Conservation (phyloP, 2,797 vertebrate genomes). For the Moxostoma hubbsi region DNA sequence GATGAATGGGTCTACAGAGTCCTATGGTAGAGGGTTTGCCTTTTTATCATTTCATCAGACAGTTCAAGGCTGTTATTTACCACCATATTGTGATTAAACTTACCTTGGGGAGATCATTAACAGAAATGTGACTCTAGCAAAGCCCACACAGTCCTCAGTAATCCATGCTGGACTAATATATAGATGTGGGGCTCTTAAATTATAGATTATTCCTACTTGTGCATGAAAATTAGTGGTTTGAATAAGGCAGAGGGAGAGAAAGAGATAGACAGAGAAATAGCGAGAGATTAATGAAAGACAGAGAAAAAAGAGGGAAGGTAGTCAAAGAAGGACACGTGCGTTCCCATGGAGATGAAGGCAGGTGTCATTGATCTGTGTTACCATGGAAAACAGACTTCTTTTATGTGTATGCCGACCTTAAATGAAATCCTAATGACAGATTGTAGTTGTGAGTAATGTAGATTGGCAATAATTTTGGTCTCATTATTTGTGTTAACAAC, state of each 20-base stretch:
- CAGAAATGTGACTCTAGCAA: slow-evolving; percentile 21
- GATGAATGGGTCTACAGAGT: slow-evolving; percentile 19
- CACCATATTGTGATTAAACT: slow-evolving; percentile 31
- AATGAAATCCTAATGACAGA: slow-evolving; percentile 32
- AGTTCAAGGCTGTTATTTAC: slow-evolving; percentile 35
- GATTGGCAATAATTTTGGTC: slow-evolving; percentile 22
- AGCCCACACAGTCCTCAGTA: slow-evolving; percentile 27
- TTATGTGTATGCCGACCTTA: slow-evolving; percentile 27
- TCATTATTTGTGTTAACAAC: neutral
- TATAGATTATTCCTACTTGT: slow-evolving; percentile 33
- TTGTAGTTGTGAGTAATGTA: neutral
- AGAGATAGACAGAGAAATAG: slow-evolving; percentile 8
- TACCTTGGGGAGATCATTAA: slow-evolving; percentile 30
- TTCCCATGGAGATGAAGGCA: slow-evolving; percentile 58
- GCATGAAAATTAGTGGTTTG: slow-evolving; percentile 21
- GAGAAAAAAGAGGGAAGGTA: slow-evolving; percentile 41
- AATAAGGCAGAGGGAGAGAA: neutral
- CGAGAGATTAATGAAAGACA: slow-evolving; percentile 36
- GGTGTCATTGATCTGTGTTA: slow-evolving; percentile 59
- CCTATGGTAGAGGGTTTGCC: neutral
- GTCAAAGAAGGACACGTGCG: slow-evolving; percentile 44
- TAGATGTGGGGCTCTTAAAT: slow-evolving; percentile 32
- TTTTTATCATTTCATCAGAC: slow-evolving; percentile 21
- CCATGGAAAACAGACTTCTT: slow-evolving; percentile 42
- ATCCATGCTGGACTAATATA: slow-evolving; percentile 37